Conservation (phyloP, 2,888 invertebrate species). For the Malachius bipustulatus region DNA sequence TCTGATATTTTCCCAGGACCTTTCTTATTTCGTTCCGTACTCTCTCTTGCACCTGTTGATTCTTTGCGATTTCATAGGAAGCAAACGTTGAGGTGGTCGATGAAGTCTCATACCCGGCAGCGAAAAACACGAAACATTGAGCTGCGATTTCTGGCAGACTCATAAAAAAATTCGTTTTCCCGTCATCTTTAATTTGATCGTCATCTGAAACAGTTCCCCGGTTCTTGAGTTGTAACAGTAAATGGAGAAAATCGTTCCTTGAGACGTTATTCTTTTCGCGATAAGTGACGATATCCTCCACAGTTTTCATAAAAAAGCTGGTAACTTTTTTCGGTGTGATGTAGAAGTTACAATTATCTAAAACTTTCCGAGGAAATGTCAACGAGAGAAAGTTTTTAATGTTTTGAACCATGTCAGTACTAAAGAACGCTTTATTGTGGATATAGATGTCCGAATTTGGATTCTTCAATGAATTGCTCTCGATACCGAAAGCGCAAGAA, state of each 20-base stretch:
- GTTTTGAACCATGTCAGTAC: not conserved
- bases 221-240: constrained; percentile 29
- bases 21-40: constrained; percentile 27
- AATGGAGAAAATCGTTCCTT: constrained; percentile 43
- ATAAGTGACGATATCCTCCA: constrained; percentile 34
- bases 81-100: constrained; percentile 31
- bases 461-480: constrained; percentile 41
- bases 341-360: constrained; percentile 20
- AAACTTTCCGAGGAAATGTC: constrained; percentile 9
- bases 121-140: constrained; percentile 26
- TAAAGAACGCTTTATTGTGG: constrained; percentile 11
- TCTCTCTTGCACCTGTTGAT: constrained; percentile 31
- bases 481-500: constrained; percentile 43
- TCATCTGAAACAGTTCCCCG: constrained; percentile 13
- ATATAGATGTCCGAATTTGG: constrained; percentile 38
- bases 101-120: constrained; percentile 36
- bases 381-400: not conserved
- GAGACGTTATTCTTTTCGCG: constrained; percentile 34
- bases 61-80: constrained; percentile 30
- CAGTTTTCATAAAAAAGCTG: constrained; percentile 36
- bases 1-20: constrained; percentile 20
- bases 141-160: constrained; percentile 21
- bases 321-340: constrained; percentile 22
- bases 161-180: too few relatives aligned
- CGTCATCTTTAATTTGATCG: constrained; percentile 18